These are phyloP conservation scores for Pyrgilauda ruficollis DNA, from an alignment of 2,113 vertebrate species.

Conservation along the genomic window DNA sequence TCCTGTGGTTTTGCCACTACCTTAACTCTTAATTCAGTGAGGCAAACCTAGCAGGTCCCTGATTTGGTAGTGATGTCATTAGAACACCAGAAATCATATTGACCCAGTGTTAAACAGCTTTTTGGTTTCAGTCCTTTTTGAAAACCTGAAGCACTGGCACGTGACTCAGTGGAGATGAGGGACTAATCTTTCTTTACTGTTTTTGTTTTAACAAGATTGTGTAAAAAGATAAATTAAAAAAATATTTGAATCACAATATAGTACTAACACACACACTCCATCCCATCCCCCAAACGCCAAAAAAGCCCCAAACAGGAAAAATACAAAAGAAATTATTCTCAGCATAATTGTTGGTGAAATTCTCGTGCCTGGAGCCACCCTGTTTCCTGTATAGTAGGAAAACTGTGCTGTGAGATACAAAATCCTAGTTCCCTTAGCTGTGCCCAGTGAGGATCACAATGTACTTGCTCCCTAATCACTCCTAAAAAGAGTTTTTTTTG, in stretches of 20 bases:
- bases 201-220: background rate
- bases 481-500: background rate
- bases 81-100: slow-evolving; percentile 7
- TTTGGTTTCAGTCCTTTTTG: background rate
- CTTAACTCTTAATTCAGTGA: background rate
- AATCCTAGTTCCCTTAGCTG: background rate
- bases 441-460: background rate
- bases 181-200: background rate
- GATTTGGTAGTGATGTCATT: background rate
- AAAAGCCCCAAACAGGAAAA: background rate
- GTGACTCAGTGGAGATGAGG: background rate
- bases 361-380: background rate
- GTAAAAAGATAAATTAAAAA: background rate
- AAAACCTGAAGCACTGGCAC: background rate
- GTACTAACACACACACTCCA: background rate
- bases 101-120: background rate
- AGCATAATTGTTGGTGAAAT: background rate
- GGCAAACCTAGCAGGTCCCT: background rate
- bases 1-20: background rate
- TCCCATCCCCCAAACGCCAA: fast-evolving
- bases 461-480: background rate
- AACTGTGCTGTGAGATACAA: background rate
- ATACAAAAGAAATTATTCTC: background rate
- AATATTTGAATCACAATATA: background rate
- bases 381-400: background rate